phyloP scores from a whole-genome alignment of 2,797 vertebrate species.

The Jordanella pulchra region DNA sequence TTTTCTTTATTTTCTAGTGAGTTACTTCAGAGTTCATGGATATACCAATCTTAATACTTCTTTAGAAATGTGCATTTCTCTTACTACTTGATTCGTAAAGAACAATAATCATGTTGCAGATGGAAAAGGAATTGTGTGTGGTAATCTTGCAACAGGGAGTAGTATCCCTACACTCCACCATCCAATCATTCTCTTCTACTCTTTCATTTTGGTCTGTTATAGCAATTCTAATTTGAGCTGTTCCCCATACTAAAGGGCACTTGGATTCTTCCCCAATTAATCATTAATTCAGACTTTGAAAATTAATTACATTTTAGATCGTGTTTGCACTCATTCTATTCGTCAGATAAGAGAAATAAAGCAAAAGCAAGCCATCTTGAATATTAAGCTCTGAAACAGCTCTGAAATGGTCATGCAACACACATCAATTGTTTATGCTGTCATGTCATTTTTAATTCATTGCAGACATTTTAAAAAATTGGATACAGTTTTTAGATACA shows the following conservation, averaged over 20 bases:
- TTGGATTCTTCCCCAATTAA: constrained; percentile 26
- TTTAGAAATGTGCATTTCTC: not conserved
- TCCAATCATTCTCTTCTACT: not conserved
- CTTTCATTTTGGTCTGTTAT: constrained; percentile 6
- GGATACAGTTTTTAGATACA: not conserved
- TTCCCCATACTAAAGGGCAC: constrained; percentile 14
- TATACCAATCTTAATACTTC: not conserved
- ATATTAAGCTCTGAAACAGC: constrained; percentile 29
- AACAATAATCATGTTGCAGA: not conserved
- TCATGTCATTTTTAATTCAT: constrained; percentile 13
- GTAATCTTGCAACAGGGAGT: not conserved
- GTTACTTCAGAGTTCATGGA: constrained; percentile 1
- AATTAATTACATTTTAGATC: constrained; percentile 22
- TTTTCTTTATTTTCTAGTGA: not conserved
- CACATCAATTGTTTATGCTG: not conserved
- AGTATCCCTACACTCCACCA: no score
- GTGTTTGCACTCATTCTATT: constrained; percentile 22
- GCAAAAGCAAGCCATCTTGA: constrained; percentile 4
- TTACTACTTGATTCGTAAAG: not conserved
- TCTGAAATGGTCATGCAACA: constrained; percentile 8
- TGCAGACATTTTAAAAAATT: constrained; percentile 14
- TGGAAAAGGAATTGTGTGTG: not conserved
- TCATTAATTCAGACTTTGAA: constrained; percentile 16
- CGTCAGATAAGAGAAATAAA: constrained; percentile 22
- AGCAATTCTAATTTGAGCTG: constrained; percentile 23